Percentiles rank a stretch among this genome's conserved stretches.
Evolutionary conservation across 2,113 vertebrate genomes (phyloP).

Genomic region (Neotragus pygmaeus): DNA sequence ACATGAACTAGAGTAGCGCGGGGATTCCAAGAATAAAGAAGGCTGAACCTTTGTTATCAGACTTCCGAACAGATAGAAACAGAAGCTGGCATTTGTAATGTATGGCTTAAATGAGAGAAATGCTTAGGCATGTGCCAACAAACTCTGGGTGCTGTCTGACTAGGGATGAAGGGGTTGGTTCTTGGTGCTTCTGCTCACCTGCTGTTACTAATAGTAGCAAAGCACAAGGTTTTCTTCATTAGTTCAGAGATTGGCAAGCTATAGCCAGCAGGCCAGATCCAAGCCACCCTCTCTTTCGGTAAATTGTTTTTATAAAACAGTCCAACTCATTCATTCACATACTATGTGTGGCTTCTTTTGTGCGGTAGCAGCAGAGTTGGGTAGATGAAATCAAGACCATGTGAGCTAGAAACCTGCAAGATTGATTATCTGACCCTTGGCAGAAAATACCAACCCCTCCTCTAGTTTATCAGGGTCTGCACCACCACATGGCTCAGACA

Average conservation of each 20-base stretch:
- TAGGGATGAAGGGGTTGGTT: neutral
- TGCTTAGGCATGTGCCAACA: too few relatives aligned
- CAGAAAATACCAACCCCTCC: neutral
- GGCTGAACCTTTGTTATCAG: neutral
- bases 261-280: neutral
- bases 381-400: neutral
- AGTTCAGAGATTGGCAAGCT: neutral
- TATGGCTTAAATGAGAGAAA: neutral
- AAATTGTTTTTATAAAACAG: neutral
- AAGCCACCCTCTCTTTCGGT: neutral
- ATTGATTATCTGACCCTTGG: neutral
- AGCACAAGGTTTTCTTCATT: neutral
- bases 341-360: neutral
- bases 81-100: neutral
- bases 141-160: neutral
- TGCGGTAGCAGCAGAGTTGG: neutral
- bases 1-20: neutral
- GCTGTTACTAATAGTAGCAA: neutral
- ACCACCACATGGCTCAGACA: neutral
- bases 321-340: neutral
- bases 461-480: neutral
- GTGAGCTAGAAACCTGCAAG: neutral
- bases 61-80: neutral
- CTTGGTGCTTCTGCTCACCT: neutral
- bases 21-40: neutral